These are phyloP conservation scores for Cryptotermes secundus DNA, from an alignment of 1,140 invertebrate genomes.

Conservation along the genomic window DNA sequence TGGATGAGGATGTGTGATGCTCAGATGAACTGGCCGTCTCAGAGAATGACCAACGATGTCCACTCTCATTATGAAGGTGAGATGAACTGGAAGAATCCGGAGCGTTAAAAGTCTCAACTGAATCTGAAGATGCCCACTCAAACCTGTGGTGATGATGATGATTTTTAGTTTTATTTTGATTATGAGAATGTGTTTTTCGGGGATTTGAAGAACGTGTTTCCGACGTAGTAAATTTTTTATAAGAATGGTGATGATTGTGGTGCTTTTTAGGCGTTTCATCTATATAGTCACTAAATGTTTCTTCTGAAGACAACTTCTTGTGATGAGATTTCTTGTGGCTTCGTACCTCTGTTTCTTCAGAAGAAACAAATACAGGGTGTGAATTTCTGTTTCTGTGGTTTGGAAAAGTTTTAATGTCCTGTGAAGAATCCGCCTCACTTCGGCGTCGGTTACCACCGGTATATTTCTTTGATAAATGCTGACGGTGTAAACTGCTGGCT, in stretches of 20 bases:
- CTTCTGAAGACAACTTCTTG: not conserved
- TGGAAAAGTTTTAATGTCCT: too few species aligned
- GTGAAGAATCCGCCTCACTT: too few species aligned
- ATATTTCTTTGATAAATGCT: too few species aligned
- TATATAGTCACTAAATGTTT: not conserved
- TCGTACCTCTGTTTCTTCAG: not conserved
- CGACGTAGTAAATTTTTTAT: not conserved
- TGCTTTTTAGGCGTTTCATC: not conserved
- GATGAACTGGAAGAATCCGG: not conserved
- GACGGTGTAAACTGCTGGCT: not conserved
- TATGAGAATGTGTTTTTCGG: not conserved
- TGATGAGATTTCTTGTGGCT: not conserved
- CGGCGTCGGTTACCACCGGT: too few species aligned
- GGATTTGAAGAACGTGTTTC: not conserved
- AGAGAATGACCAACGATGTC: not conserved
- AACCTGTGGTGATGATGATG: not conserved
- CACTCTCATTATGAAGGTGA: not conserved
- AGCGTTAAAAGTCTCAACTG: not conserved
- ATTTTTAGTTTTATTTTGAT: not conserved
- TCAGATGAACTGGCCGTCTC: not conserved
- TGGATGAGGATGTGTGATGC: too few species aligned
- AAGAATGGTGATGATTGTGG: not conserved
- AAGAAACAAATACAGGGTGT: not conserved
- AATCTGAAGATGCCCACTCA: not conserved
- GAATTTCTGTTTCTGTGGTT: too few species aligned